Evolutionary conservation across 1,140 invertebrate species (phyloP).

Genomic region (Scaptomyza montana): DNA sequence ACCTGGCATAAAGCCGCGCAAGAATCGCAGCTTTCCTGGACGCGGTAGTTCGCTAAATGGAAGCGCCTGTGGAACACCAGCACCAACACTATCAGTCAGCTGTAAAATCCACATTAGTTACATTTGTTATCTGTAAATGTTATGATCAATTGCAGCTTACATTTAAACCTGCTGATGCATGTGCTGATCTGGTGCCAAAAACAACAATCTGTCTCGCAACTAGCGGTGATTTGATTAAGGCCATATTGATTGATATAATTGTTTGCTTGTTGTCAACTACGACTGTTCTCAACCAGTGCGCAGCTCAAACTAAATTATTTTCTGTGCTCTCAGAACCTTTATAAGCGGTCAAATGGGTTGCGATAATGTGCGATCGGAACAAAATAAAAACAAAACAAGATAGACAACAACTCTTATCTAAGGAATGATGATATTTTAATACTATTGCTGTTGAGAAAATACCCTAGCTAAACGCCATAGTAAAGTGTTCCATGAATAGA

Average conservation of each 20-base stretch:
- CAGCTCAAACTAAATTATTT: slow-evolving; percentile 3
- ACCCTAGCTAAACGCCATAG: neutral
- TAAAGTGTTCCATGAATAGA: too few species aligned
- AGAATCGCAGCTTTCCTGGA: slow-evolving; percentile 44
- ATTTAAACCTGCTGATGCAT: slow-evolving; percentile 10
- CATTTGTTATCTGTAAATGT: neutral
- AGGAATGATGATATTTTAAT: neutral
- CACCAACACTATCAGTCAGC: slow-evolving; percentile 10
- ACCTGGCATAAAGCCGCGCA: slow-evolving; percentile 60
- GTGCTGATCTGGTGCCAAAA: slow-evolving; percentile 15
- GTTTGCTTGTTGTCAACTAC: neutral
- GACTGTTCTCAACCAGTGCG: slow-evolving; percentile 8
- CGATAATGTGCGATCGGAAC: neutral
- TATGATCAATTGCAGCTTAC: slow-evolving; percentile 14
- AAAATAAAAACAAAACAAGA: neutral
- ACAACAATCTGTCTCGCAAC: slow-evolving; percentile 15
- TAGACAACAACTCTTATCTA: neutral
- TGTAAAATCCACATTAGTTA: neutral
- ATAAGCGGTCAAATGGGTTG: slow-evolving; percentile 4
- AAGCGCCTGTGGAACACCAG: neutral
- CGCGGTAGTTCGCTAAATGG: slow-evolving; percentile 48
- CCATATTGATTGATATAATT: slow-evolving; percentile 10
- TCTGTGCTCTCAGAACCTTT: neutral
- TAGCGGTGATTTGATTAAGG: neutral
- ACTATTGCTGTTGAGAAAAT: neutral